Evolutionary conservation across 2,888 invertebrate species (phyloP).

Genomic region (Macaria liturata): DNA sequence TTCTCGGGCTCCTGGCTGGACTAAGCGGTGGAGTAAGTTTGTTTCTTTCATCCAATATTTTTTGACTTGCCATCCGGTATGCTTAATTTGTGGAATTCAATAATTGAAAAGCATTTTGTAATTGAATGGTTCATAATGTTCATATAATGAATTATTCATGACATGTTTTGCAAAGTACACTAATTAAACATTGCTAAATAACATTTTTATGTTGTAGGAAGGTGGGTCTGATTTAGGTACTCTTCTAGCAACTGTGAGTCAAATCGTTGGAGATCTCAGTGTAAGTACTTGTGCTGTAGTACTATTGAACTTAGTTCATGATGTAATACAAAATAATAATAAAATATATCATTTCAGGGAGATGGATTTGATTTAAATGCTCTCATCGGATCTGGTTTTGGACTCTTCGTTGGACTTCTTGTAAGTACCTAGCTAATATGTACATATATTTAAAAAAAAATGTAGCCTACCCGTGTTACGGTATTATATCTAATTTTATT

Average conservation of each 20-base stretch:
- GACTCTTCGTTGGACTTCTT: conserved; percentile 72
- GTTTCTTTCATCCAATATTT: no score
- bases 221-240: conserved; percentile 77
- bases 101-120: no score
- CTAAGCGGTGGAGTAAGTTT: conserved; percentile 73
- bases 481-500: conserved; percentile 10
- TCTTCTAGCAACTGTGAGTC: conserved; percentile 69
- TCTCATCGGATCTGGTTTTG: conserved; percentile 69
- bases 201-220: conserved; percentile 52
- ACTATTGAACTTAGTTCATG: no score
- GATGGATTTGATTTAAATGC: conserved; percentile 74
- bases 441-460: no score
- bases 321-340: no score
- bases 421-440: conserved; percentile 50
- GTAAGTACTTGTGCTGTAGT: conserved; percentile 55
- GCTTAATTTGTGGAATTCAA: no score
- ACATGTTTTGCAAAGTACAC: neutral
- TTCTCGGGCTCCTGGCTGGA: conserved; percentile 71
- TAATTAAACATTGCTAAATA: neutral
- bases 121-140: no score
- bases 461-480: no score
- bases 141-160: no score
- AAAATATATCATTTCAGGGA: conserved; percentile 60
- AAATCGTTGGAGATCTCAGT: conserved; percentile 71
- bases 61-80: no score